Percentiles rank a stretch among this genome's conserved stretches.
These are phyloP conservation scores for Cuniculus paca DNA, from an alignment of 2,797 vertebrate species.

Conservation along the genomic window DNA sequence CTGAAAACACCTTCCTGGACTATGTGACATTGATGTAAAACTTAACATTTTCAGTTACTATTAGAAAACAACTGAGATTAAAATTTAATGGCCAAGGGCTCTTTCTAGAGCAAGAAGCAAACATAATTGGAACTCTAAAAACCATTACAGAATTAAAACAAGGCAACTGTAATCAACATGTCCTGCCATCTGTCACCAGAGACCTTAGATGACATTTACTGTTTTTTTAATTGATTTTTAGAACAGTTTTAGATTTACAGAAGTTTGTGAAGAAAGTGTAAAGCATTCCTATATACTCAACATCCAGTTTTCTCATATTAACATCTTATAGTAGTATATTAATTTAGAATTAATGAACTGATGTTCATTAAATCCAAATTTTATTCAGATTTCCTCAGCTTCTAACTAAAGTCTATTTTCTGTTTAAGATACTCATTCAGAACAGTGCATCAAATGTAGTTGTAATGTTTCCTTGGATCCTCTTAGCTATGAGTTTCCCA, in stretches of 20 bases:
- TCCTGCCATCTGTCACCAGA: not conserved
- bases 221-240: not conserved
- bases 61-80: not conserved
- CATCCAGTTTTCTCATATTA: not conserved
- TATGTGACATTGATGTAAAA: not conserved
- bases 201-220: not conserved
- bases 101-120: not conserved
- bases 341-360: not conserved
- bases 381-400: conserved; percentile 1
- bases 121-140: not conserved
- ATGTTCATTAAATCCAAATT: not conserved
- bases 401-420: not conserved
- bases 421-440: not conserved
- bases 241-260: not conserved
- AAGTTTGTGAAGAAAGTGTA: not conserved
- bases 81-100: not conserved
- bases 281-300: not conserved
- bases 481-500: not conserved
- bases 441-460: not conserved
- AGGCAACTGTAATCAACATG: not conserved
- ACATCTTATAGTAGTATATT: not conserved
- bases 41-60: not conserved
- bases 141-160: not conserved
- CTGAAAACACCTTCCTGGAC: not conserved
- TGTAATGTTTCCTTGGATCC: not conserved